A percentile compares a stretch with the other conserved stretches of the same genome.
Conservation (phyloP, 92 coral and sea anemone species). For the Blastomussa wellsi region DNA sequence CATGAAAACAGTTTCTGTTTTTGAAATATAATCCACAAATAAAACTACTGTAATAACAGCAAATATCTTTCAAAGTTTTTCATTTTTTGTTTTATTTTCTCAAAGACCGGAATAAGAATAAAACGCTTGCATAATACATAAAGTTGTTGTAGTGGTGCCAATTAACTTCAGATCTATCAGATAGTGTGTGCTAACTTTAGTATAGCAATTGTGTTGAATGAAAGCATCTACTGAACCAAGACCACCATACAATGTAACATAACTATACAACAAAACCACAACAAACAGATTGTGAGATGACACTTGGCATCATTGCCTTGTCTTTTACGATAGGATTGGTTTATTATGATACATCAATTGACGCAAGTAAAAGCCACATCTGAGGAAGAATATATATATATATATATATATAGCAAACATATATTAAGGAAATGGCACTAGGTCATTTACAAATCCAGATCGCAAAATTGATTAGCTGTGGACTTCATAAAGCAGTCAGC, state of each 20-base stretch:
- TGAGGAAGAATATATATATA: neutral
- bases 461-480: conserved; percentile 4
- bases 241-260: neutral
- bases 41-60: too few relatives aligned
- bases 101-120: neutral
- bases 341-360: neutral
- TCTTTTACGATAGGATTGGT: neutral
- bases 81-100: neutral
- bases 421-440: conserved; percentile 3
- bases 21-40: neutral
- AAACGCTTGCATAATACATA: neutral
- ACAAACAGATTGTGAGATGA: conserved; percentile 9
- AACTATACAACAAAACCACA: conserved; percentile 8
- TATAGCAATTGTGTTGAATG: neutral
- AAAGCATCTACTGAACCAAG: neutral
- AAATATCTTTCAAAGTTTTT: neutral
- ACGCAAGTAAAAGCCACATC: neutral
- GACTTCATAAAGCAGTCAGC: conserved; percentile 14
- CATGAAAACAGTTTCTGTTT: neutral
- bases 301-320: neutral
- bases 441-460: conserved; percentile 23
- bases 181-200: neutral
- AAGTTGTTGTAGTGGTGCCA: neutral
- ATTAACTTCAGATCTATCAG: neutral
- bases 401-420: neutral